These are phyloP conservation scores for Drosophila aff. DNA, from an alignment of 1,140 invertebrate species.

Conservation along the genomic window DNA sequence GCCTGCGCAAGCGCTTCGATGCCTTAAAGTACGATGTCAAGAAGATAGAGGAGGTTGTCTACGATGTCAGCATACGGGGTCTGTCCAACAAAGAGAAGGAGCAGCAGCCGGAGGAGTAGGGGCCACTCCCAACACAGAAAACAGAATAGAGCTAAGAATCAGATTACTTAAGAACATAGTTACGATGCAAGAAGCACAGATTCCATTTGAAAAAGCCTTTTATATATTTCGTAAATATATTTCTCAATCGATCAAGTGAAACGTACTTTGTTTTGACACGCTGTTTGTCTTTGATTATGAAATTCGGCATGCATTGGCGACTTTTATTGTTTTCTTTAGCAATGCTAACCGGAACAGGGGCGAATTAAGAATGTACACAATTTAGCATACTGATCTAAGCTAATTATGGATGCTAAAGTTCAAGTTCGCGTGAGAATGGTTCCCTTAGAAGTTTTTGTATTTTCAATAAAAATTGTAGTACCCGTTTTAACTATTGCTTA, in stretches of 20 bases:
- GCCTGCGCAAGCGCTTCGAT: conserved; percentile 94
- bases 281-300: not conserved
- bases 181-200: conserved; percentile 3
- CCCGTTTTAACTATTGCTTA: not conserved
- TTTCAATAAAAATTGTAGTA: not conserved
- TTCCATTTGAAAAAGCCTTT: conserved; percentile 18
- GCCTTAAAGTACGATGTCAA: conserved; percentile 96
- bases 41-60: conserved; percentile 97
- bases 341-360: too few relatives aligned
- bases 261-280: not conserved
- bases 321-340: not conserved
- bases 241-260: conserved; percentile 15
- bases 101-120: conserved; percentile 20
- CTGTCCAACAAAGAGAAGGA: conserved; percentile 83
- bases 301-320: conserved; percentile 4
- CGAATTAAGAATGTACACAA: conserved; percentile 1
- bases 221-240: conserved; percentile 42
- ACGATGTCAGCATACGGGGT: conserved; percentile 95
- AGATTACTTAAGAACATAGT: conserved; percentile 14
- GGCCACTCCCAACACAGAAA: conserved; percentile 17
- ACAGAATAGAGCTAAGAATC: conserved; percentile 33
- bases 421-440: not conserved
- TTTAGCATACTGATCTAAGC: not conserved
- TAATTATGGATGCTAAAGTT: conserved; percentile 8
- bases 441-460: not conserved